phyloP scores from a whole-genome alignment of 2,113 vertebrate genomes.

The Eulemur rufifrons region DNA sequence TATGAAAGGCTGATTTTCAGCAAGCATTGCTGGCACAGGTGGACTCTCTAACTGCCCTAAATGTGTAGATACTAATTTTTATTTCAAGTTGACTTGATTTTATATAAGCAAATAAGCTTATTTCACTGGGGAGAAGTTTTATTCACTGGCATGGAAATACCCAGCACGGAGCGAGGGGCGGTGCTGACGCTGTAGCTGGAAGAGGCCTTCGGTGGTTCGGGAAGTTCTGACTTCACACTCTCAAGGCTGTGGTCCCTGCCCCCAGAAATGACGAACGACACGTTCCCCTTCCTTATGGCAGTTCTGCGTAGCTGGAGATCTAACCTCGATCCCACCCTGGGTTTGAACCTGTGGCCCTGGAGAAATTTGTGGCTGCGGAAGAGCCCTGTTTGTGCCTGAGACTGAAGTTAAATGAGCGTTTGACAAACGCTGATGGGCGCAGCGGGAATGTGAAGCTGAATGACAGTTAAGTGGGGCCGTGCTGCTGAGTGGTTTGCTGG shows the following conservation, averaged over 20 bases:
- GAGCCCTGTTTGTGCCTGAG: neutral
- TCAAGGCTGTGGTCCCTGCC: neutral
- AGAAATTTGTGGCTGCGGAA: neutral
- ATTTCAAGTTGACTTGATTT: neutral
- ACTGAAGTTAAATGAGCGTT: neutral
- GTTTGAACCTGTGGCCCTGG: neutral
- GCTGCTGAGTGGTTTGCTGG: rapidly evolving
- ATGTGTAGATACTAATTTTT: neutral
- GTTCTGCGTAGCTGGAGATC: constrained; percentile 35
- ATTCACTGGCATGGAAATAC: neutral
- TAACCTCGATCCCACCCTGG: neutral
- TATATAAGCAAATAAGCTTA: neutral
- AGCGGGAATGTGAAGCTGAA: neutral
- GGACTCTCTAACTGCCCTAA: neutral
- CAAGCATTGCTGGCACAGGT: neutral
- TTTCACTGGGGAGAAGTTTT: constrained; percentile 29
- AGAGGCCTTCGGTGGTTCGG: neutral
- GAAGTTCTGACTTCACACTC: neutral
- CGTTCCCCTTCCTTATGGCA: neutral
- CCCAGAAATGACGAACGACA: neutral
- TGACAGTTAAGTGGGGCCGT: rapidly evolving
- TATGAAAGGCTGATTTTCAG: neutral
- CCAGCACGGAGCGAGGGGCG: neutral
- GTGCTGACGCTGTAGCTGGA: neutral
- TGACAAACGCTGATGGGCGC: constrained; percentile 9